phyloP scores from a whole-genome alignment of 2,888 invertebrate genomes.

The Syrista parreyssii region DNA sequence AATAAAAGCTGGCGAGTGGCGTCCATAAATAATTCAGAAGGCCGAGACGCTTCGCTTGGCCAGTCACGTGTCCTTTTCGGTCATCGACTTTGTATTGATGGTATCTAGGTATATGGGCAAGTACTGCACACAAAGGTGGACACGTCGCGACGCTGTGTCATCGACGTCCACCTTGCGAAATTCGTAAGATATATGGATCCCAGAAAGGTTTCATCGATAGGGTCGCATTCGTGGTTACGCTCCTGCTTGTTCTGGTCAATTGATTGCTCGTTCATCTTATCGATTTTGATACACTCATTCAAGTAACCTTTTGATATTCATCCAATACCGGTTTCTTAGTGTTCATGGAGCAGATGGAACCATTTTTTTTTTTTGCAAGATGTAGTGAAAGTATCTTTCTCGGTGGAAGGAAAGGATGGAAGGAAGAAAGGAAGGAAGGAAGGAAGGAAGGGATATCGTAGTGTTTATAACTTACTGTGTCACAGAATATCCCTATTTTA shows the following conservation, averaged over 20 bases:
- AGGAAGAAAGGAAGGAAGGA: background rate
- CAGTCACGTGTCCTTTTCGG: background rate
- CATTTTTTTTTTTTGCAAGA: background rate
- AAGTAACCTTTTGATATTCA: background rate
- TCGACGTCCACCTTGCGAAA: background rate
- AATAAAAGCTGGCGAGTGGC: background rate
- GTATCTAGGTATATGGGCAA: background rate
- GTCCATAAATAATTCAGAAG: conserved; percentile 41
- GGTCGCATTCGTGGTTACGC: background rate
- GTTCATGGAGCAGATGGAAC: background rate
- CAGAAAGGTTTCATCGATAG: background rate
- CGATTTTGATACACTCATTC: background rate
- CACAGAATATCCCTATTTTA: conserved; percentile 24
- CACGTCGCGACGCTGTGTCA: background rate
- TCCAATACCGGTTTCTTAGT: background rate
- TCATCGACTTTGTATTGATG: background rate
- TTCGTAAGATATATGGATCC: background rate
- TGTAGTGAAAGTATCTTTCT: background rate
- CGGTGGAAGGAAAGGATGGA: background rate
- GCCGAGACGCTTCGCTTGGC: background rate
- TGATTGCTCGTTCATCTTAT: background rate
- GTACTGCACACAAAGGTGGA: background rate
- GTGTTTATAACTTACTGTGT: background rate
- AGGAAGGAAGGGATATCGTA: background rate
- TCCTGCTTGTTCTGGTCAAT: background rate